Conservation (phyloP, 2,797 vertebrate species). For the Thaleichthys pacificus region DNA sequence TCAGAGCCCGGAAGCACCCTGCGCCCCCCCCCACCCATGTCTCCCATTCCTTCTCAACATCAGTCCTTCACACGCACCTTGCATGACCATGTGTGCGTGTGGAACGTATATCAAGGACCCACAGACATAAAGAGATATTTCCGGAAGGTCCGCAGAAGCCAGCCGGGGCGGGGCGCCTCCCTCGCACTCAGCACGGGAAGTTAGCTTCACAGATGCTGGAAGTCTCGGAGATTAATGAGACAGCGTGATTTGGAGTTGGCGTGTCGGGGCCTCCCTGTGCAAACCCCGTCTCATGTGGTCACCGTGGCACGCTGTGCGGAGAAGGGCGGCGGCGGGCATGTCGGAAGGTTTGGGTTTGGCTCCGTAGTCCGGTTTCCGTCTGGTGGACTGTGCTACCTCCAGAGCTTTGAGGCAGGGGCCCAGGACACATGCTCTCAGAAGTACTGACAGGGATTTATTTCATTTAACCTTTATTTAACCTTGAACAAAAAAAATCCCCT, state of each 20-base stretch:
- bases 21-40: background rate
- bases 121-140: slow-evolving; percentile 8
- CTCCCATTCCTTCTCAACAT: slow-evolving; percentile 7
- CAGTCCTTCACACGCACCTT: slow-evolving; percentile 9
- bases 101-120: background rate
- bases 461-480: too few relatives aligned
- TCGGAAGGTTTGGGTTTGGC: slow-evolving; percentile 20
- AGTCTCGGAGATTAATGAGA: slow-evolving; percentile 10
- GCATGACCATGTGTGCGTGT: background rate
- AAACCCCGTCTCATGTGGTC: slow-evolving; percentile 17
- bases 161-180: slow-evolving; percentile 6
- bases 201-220: background rate
- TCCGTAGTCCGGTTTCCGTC: slow-evolving; percentile 38
- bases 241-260: slow-evolving; percentile 18
- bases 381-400: slow-evolving; percentile 51
- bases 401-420: slow-evolving; percentile 31
- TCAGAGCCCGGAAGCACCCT: background rate
- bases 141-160: slow-evolving; percentile 22
- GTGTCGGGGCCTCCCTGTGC: background rate
- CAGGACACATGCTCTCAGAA: slow-evolving; percentile 6
- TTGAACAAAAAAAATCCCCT: too few relatives aligned
- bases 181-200: slow-evolving; percentile 13
- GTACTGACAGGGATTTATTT: background rate
- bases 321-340: slow-evolving; percentile 1
- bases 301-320: slow-evolving; percentile 5